Base-by-base conservation (phyloP, 1,140 invertebrate genomes). In the Lepidurus arcticus region DNA sequence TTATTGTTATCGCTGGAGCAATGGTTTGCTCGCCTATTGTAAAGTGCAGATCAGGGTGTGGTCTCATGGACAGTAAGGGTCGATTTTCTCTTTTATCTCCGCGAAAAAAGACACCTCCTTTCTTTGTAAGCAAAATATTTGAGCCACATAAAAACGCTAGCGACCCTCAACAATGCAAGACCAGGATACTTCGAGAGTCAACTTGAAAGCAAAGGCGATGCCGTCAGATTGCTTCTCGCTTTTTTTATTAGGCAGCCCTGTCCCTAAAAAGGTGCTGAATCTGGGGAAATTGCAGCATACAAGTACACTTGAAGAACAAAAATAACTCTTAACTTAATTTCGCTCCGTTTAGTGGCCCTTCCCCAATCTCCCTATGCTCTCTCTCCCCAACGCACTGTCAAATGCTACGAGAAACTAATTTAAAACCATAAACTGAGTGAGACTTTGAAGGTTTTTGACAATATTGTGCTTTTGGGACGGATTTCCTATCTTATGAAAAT, bases 11-110 rank as follows among this genome's bases (percentile, higher is more conserved):
- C 9, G 53, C 53, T 16, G 16, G 6, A 65, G 53, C 53, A 65
- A 65, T 65, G 53, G 53, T 21, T 65, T 65, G n/a, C 13, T 65
- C 53, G 53, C 53, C 53, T 21, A 65, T 65, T 65, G 53, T 65
- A 65, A 65, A 65, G 53, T 65, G 53, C 6, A 65, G 13, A 65
- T 65, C 53, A 65, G 53, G 53, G 53, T 21, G 53, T 21, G 53
- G 53, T 21, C 53, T 65, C 21, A 13, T 65, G 16, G 53, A 65
- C 53, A 65, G 21, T n/a, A 47, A 10, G 13, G 21, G 21, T 21
- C 53, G 53, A 65, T 65, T 65, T 65, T 65, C 53, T 13, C 53
- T 65, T 65, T 65, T 65, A 65, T 65, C 53, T 21, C 53, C 53
- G 53, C 53, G 53, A 9, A 16, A 65, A 21, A 16, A 13, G 53